Evolutionary conservation across 2,113 vertebrate genomes (phyloP).

Genomic region (Pardalotus punctatus): DNA sequence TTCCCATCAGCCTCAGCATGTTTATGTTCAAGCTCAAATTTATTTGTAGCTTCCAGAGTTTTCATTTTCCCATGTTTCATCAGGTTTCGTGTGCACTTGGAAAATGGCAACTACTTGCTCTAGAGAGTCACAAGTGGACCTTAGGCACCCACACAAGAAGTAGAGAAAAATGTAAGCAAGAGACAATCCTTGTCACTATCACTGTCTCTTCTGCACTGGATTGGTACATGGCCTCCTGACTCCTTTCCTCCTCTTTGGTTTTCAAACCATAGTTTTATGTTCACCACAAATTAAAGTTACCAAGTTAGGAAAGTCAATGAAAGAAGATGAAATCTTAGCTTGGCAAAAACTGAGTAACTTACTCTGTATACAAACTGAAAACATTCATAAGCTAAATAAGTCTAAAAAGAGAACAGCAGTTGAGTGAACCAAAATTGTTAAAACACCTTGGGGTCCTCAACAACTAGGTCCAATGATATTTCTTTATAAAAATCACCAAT

Average conservation of each 20-base stretch:
- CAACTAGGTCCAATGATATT: neutral
- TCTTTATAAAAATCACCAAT: neutral
- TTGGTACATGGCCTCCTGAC: neutral
- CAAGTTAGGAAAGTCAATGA: neutral
- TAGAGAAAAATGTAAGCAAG: neutral
- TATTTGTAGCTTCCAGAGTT: neutral
- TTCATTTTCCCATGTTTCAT: neutral
- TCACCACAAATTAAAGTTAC: neutral
- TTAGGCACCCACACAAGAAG: neutral
- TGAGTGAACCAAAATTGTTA: neutral
- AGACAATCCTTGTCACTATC: neutral
- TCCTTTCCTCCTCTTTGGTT: neutral
- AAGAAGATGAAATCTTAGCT: neutral
- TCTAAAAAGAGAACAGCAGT: neutral
- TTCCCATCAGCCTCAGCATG: neutral
- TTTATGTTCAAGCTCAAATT: neutral
- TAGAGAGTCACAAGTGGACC: neutral
- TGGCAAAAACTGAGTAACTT: neutral
- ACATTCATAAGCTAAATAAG: neutral
- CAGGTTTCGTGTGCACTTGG: neutral
- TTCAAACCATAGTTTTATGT: neutral
- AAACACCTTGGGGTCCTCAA: neutral
- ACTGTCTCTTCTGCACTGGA: neutral
- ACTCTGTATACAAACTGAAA: neutral
- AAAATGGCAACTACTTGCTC: neutral